A percentile compares a stretch with the other conserved stretches of the same genome.
phyloP scores from a whole-genome alignment of 2,888 invertebrate genomes.

The Erannis defoliaria region DNA sequence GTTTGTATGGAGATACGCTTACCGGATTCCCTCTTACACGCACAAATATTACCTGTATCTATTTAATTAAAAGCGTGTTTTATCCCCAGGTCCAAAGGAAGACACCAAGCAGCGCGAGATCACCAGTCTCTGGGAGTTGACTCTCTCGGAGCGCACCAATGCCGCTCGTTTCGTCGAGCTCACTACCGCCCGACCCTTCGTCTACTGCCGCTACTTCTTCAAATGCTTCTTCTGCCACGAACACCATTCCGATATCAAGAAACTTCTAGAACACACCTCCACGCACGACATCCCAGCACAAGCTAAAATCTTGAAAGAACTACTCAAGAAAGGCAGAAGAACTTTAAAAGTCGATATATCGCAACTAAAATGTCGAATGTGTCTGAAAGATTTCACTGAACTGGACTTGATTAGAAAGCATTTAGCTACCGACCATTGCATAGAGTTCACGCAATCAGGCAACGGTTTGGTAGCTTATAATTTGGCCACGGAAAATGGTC shows the following conservation, averaged over 20 bases:
- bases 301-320: constrained; percentile 59
- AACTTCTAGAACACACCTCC: constrained; percentile 60
- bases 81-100: constrained; percentile 59
- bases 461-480: constrained; percentile 70
- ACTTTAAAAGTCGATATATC: constrained; percentile 75
- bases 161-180: constrained; percentile 65
- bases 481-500: constrained; percentile 59
- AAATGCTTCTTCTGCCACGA: constrained; percentile 74
- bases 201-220: constrained; percentile 72
- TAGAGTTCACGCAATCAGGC: constrained; percentile 65
- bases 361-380: constrained; percentile 67
- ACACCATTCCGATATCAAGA: constrained; percentile 63
- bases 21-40: too few species aligned
- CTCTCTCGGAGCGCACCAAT: constrained; percentile 70
- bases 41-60: too few species aligned
- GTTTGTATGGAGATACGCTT: too few species aligned
- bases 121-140: constrained; percentile 74
- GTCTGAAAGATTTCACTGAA: constrained; percentile 50
- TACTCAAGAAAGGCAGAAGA: constrained; percentile 68
- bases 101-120: constrained; percentile 57
- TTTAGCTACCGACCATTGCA: constrained; percentile 57
- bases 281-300: constrained; percentile 62
- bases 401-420: constrained; percentile 63
- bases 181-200: constrained; percentile 67
- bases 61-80: constrained; percentile 42